These are phyloP conservation scores for Trachops cirrhosus DNA, from an alignment of 2,797 vertebrate genomes.

Conservation along the genomic window DNA sequence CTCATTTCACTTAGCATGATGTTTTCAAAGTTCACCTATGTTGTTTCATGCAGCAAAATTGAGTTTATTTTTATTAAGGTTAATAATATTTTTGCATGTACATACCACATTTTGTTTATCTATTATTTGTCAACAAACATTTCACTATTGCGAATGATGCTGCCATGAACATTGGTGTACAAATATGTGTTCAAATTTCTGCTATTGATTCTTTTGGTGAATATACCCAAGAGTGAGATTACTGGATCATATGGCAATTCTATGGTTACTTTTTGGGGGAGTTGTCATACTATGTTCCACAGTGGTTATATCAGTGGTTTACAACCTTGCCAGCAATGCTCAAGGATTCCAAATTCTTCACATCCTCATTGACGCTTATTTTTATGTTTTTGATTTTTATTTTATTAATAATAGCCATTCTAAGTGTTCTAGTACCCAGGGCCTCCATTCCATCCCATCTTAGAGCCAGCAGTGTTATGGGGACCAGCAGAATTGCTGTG, in stretches of 20 bases:
- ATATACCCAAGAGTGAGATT: not conserved
- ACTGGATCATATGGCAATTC: not conserved
- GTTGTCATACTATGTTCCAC: not conserved
- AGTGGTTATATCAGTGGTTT: not conserved
- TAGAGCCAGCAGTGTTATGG: accelerated
- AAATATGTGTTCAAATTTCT: not conserved
- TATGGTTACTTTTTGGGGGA: not conserved
- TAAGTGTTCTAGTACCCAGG: not conserved
- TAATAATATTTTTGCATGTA: not conserved
- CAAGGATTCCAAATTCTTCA: not conserved
- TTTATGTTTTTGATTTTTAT: not conserved
- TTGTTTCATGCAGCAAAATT: not conserved
- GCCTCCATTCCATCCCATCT: not conserved
- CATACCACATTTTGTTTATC: not conserved
- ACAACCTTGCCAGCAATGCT: too few relatives aligned
- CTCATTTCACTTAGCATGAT: not conserved
- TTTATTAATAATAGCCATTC: not conserved
- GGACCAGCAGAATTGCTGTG: not conserved
- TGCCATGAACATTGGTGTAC: not conserved
- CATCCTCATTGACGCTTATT: not conserved
- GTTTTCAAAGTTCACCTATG: not conserved
- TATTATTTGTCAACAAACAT: not conserved
- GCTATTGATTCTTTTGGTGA: not conserved
- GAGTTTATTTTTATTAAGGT: not conserved
- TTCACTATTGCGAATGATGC: not conserved